These are phyloP conservation scores for Drosophila nikananu DNA, from an alignment of 1,140 invertebrate species.

Conservation along the genomic window DNA sequence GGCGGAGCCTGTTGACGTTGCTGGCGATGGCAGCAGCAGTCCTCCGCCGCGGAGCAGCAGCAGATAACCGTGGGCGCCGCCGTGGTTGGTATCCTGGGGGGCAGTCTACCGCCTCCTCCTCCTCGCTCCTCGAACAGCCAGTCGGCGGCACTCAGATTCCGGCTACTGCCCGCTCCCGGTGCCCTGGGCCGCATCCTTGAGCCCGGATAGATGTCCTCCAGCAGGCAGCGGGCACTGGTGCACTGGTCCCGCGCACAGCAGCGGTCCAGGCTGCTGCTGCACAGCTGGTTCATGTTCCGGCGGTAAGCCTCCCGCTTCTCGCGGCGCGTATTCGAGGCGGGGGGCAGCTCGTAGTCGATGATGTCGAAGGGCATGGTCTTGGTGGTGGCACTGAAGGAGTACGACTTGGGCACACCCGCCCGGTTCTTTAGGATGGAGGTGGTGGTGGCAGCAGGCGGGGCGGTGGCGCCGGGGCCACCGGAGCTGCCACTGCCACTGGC, in stretches of 20 bases:
- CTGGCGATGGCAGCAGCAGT: slow-evolving; percentile 80
- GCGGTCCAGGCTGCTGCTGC: slow-evolving; percentile 74
- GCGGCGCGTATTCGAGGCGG: slow-evolving; percentile 60
- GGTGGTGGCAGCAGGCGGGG: slow-evolving; percentile 46
- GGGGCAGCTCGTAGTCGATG: slow-evolving; percentile 82
- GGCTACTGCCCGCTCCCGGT: slow-evolving; percentile 66
- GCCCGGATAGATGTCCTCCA: slow-evolving; percentile 79
- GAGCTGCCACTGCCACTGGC: slow-evolving; percentile 28
- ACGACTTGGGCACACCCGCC: slow-evolving; percentile 80
- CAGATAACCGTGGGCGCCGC: slow-evolving; percentile 70
- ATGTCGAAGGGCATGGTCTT: slow-evolving; percentile 84
- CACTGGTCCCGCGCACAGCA: slow-evolving; percentile 81
- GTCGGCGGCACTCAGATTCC: slow-evolving; percentile 72
- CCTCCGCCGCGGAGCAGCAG: slow-evolving; percentile 73
- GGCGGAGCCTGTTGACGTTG: slow-evolving; percentile 28
- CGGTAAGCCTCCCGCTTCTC: slow-evolving; percentile 78
- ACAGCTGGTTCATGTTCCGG: slow-evolving; percentile 69
- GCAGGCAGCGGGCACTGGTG: slow-evolving; percentile 79
- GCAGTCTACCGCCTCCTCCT: slow-evolving; percentile 25
- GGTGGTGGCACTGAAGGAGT: slow-evolving; percentile 79
- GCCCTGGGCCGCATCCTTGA: slow-evolving; percentile 45
- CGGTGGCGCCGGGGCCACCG: background rate
- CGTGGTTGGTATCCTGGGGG: background rate
- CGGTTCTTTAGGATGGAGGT: slow-evolving; percentile 80
- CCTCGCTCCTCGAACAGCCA: slow-evolving; percentile 75